Evolutionary conservation across 2,113 vertebrate genomes (phyloP), one percentile per base, ranked within the genome.

Genomic region (Hippolais icterina): DNA sequence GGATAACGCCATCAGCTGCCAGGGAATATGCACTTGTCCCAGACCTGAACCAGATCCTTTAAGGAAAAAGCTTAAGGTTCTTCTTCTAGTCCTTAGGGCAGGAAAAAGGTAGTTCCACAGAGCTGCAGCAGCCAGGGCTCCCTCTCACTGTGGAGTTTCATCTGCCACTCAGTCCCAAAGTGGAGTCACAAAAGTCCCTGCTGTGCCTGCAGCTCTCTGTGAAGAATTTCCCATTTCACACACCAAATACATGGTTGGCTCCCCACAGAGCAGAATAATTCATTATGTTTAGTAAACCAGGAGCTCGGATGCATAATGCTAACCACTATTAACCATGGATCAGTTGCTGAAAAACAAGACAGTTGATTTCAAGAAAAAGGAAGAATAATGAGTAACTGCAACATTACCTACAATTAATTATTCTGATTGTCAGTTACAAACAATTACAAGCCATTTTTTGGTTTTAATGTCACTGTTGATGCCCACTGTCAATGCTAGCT

Each of bases 331-430:
- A 92, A 89, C 49, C 80, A 79, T 42, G 60, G 75, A 97, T 89
- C 93, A 91, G 87, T 49, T 95, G 93, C 64, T 95, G 69, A 97
- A 92, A 96, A 93, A 71, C 85, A 94, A 93, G 68, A 83, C 60
- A 96, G 71, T 1, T 93, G 50, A 94, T 96, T 96, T 96, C 94
- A 96, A 97, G 93, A 21, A 63, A 97, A 92, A 69, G 83, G 24
- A 74, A 93, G 82, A 96, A 95, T 93, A 97, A 96, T 72, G 83
- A 94, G 56, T 75, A 89, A 90, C 71, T 96, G 87, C 78, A 96
- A 88, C 81, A 84, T 81, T 95, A 75, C 63, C 91, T 91, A 83
- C 60, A 94, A 94, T 96, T 97, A 95, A 97, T 98, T 97, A 93
- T 57, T 37, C 8, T 89, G 77, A 87, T 80, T 77, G 94, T 86